Conservation (phyloP, 2,888 invertebrate species). For the Drosophila anomalata region DNA sequence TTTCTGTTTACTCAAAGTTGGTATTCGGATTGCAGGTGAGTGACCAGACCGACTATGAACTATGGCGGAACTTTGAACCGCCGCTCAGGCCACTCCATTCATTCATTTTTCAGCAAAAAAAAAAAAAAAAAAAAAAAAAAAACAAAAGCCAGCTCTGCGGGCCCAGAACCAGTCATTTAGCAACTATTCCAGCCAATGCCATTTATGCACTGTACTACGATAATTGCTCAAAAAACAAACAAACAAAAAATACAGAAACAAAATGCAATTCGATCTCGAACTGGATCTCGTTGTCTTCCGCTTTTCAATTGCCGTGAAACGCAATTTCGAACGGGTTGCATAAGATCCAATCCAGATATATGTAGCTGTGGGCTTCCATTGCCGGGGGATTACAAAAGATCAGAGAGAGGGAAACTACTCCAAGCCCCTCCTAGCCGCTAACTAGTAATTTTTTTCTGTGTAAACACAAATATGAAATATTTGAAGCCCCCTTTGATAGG, state of each 20-base stretch:
- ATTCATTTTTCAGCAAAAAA: slow-evolving; percentile 32
- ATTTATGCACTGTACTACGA: slow-evolving; percentile 12
- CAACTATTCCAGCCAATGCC: slow-evolving; percentile 37
- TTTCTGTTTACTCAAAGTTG: not conserved
- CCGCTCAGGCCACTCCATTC: slow-evolving; percentile 14
- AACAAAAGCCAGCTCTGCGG: not conserved
- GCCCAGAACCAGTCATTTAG: slow-evolving; percentile 31
- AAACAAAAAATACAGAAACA: not conserved
- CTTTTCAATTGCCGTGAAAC: slow-evolving; percentile 38
- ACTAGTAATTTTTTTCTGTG: not conserved
- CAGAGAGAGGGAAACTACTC: too few relatives aligned
- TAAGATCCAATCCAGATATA: slow-evolving; percentile 9
- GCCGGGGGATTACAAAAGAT: not conserved
- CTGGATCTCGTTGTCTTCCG: slow-evolving; percentile 43
- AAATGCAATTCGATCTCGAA: slow-evolving; percentile 37
- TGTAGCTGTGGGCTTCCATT: slow-evolving; percentile 3
- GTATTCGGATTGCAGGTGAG: slow-evolving; percentile 21
- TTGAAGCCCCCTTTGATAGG: not conserved
- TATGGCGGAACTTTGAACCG: slow-evolving; percentile 21
- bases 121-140: not conserved
- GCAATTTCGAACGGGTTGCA: slow-evolving; percentile 32
- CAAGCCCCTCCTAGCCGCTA: too few relatives aligned
- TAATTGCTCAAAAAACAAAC: slow-evolving; percentile 14
- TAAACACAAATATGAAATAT: not conserved
- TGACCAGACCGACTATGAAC: slow-evolving; percentile 16